phyloP scores from a whole-genome alignment of 2,888 invertebrate genomes.

The Zelleria hepariella region DNA sequence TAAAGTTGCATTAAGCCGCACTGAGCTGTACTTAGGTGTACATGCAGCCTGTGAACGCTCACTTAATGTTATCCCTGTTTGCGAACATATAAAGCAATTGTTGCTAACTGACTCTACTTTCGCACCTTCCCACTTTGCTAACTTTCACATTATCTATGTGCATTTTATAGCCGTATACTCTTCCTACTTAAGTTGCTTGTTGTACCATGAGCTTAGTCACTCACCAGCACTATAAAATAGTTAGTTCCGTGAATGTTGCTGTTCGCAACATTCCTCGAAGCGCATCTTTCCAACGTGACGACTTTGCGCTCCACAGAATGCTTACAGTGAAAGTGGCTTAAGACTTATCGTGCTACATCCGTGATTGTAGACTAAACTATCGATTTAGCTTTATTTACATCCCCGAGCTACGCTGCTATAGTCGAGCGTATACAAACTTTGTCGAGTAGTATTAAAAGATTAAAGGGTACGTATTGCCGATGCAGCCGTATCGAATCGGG shows the following conservation, averaged over 20 bases:
- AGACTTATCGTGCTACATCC: background rate
- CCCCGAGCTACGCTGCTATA: background rate
- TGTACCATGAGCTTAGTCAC: background rate
- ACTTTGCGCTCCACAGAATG: background rate
- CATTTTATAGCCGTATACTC: background rate
- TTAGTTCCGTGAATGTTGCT: background rate
- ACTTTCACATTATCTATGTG: background rate
- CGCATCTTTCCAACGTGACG: background rate
- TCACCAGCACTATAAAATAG: background rate
- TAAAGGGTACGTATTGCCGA: conserved; percentile 65
- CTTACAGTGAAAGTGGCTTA: background rate
- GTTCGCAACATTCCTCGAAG: background rate
- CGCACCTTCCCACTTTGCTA: background rate
- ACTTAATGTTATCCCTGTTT: conserved; percentile 43
- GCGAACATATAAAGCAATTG: conserved; percentile 32
- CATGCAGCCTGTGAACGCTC: conserved; percentile 39
- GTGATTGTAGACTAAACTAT: background rate
- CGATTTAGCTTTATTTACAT: background rate
- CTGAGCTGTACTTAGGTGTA: conserved; percentile 49
- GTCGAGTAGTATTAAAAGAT: conserved; percentile 70
- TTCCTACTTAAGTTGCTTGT: background rate
- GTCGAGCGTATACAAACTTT: conserved; percentile 25
- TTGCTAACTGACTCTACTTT: conserved; percentile 22
- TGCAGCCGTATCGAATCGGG: conserved; percentile 55
- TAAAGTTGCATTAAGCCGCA: conserved; percentile 59